Evolutionary conservation across 2,113 vertebrate genomes (phyloP).

Genomic region (Nematolebias whitei): DNA sequence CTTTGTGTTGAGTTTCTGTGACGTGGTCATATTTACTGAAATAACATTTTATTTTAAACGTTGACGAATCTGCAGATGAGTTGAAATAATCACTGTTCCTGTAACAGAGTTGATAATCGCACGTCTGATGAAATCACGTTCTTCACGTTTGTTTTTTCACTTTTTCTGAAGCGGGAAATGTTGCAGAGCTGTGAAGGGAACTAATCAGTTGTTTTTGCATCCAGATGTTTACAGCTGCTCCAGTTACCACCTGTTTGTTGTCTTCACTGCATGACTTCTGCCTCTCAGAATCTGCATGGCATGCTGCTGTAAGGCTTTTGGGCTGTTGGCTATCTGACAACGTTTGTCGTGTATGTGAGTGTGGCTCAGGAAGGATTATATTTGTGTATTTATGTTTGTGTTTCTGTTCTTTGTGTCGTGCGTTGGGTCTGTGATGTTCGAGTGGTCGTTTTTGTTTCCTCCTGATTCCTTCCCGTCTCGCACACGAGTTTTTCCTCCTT

Average conservation of each 20-base stretch:
- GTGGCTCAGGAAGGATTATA: slow-evolving; percentile 33
- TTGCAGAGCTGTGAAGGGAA: neutral
- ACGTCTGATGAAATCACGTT: slow-evolving; percentile 53
- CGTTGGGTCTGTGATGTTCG: slow-evolving; percentile 48
- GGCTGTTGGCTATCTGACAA: slow-evolving; percentile 38
- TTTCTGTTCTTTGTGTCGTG: slow-evolving; percentile 46
- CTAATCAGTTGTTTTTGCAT: slow-evolving; percentile 42
- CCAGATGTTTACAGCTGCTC: slow-evolving; percentile 36
- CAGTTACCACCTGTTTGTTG: slow-evolving; percentile 12
- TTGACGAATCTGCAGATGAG: neutral
- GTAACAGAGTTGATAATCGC: slow-evolving; percentile 27
- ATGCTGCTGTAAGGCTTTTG: slow-evolving; percentile 41
- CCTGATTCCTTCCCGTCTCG: slow-evolving; percentile 35
- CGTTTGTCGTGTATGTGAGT: slow-evolving; percentile 26
- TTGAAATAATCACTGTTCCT: neutral
- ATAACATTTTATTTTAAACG: neutral
- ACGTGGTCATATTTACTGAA: neutral
- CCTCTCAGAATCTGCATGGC: slow-evolving; percentile 45
- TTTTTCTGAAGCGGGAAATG: slow-evolving; percentile 33
- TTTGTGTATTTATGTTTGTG: slow-evolving; percentile 42
- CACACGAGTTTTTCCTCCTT: slow-evolving; percentile 40
- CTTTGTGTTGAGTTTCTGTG: too few relatives aligned
- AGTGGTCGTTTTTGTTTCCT: slow-evolving; percentile 40
- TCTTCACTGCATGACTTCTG: slow-evolving; percentile 47
- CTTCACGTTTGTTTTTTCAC: slow-evolving; percentile 19